Conservation (phyloP, 2,797 vertebrate genomes). For the Kryptopterus vitreolus region DNA sequence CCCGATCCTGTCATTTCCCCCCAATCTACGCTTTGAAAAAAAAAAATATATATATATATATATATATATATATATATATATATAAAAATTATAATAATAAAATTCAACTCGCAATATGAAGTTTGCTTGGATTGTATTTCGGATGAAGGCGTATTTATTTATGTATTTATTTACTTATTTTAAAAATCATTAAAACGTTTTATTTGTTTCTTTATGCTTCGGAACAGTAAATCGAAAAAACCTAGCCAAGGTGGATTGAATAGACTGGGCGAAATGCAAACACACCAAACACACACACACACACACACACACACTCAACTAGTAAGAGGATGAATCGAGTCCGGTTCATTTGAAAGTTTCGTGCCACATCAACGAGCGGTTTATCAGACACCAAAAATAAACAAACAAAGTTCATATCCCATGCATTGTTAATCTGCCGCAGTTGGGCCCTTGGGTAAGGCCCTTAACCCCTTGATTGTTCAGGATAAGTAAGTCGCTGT, state of each 20-base stretch:
- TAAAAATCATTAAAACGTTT: too few species aligned
- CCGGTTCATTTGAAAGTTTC: neutral
- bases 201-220: too few species aligned
- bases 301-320: neutral
- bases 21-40: slow-evolving; percentile 28
- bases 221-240: neutral
- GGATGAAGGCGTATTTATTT: too few species aligned
- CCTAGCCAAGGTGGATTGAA: neutral
- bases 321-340: neutral
- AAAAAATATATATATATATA: too few species aligned
- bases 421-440: neutral
- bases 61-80: too few species aligned
- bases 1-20: slow-evolving; percentile 54
- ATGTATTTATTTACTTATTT: too few species aligned
- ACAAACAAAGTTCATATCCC: neutral
- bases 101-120: neutral
- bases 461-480: too few species aligned
- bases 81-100: slow-evolving; percentile 4
- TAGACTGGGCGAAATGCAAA: too few species aligned
- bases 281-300: neutral
- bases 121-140: neutral
- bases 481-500: too few species aligned
- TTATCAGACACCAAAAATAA: neutral
- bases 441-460: too few species aligned
- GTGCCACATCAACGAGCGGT: neutral